Base-by-base conservation (phyloP, 2,113 vertebrate species). In the Felis catus region DNA sequence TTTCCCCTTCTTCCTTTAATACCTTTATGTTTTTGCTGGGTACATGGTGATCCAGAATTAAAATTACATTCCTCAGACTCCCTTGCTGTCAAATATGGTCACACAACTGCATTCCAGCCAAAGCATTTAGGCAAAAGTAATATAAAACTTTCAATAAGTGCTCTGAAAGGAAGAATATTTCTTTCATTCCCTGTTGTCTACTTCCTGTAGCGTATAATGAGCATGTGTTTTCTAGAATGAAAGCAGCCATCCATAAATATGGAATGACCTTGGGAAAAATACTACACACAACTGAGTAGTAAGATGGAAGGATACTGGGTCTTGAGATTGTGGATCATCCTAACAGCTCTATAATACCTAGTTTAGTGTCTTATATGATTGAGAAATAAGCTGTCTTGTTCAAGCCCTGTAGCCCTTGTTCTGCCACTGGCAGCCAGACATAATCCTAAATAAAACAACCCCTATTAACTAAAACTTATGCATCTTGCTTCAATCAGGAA, bases 401-500 rank as follows among this genome's bases (percentile, higher is more conserved):
- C 48, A 63, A 81, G 73, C 31, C 58, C 85, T 27, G 7, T 23
- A 70, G n/a, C 85, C 45, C 45, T 25, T 79, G 61, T 21, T 79
- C 53, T 87, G 80, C 76, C 78, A 94, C 33, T 51, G 31, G 31
- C 23, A 96, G 70, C 33, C 33, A 90, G 53, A 83, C 36, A 73
- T 87, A 92, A 92, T 87, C 29, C 25, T 55, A 96, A 66, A 29
- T 71, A 39, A 95, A 95, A 87, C 16, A 90, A 83, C 89, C 92
- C 8, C 18, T 55, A 87, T 86, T 95, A 92, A 92, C 66, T 87
- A 90, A 94, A 97, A 71, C 39, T n/a, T 89, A 73, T 3, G 45
- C 23, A 86, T 66, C 61, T 90, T 95, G 70, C 82, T 91, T 96
- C 92, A 93, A 79, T 90, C 63, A 93, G 81, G 65, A 94, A 91